Base-by-base conservation (phyloP, 2,113 vertebrate species). In the Elanoides forficatus region DNA sequence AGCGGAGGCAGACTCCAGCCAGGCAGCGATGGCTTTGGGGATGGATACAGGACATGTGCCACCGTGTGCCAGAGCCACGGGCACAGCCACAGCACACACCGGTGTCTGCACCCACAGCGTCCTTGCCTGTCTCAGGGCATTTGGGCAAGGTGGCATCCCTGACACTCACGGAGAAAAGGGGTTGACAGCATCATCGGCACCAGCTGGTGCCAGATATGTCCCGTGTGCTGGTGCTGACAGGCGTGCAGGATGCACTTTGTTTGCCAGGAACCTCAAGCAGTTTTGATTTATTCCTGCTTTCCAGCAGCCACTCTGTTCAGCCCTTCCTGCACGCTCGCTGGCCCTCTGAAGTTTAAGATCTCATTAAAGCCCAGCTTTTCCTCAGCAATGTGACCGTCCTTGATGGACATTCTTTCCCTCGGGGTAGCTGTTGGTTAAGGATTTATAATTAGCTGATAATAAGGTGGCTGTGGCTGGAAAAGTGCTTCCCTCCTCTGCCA, bases 51-150 rank as follows among this genome's bases (percentile, higher is more conserved):
- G 55, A 36, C 1, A 0, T 4, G n/a, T 68, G 58, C 15, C 67
- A 27, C 34, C 23, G 1, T 8, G 9, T 43, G 72, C 63, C 75
- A 58, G 20, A 32, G 45, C 80, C 62, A 40, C 0, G 0, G 71
- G 42, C 56, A 40, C 3, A 11, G 62, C 56, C 58, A 22, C 22
- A 25, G 55, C 53, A 25, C 5, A 2, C 86, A 38, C 2, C 3
- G 7, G 48, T 36, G 26, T 21, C 38, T 58, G 76, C 0, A 2
- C 36, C 59, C 22, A 3, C 1, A 3, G 71, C 32, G 23, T 43
- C 71, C 15, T 65, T 0, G 0, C 40, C 9, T 7, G 10, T 30
- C 48, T 32, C 6, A 0, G 42, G 29, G 42, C 34, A 32, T 36
- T 53, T 63, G 53, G 21, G 45, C 36, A 74, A 30, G 63, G 84